Evolutionary conservation across 2,888 invertebrate species (phyloP), one percentile per base, ranked within the genome.

Genomic region (Drosophila formosana): DNA sequence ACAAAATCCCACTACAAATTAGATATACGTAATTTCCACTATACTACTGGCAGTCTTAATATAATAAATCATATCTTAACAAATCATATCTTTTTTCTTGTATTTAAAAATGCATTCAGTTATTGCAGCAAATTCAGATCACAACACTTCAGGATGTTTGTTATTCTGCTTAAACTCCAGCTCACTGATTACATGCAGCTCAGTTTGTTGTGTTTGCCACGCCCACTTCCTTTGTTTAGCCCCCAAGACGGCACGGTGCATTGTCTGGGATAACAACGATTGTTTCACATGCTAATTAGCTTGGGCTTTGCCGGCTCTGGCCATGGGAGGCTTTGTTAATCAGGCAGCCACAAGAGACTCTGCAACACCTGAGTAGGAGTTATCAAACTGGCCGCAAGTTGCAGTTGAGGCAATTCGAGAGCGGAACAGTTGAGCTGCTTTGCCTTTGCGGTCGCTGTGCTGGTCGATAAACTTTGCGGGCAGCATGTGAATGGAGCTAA

Each of bases 401-500:
- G 61, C 60, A 61, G 23, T 47, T 46, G 49, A 39, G 52, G 34
- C 34, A 30, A 41, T 0, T 9, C 11, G 3, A 11, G 7, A 11
- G 37, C 6, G 28, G 34, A 13, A 28, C 53, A 23, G 11, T 34
- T 50, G 34, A 4, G 2, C 7, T 23, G 41, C n/a, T 53, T 50
- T 52, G 43, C n/a, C 25, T 32, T 23, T 52, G 34, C 5, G 62
- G 60, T 56, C 28, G 49, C 57, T 18, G 34, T 62, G 26, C 18
- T 0, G 69, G 72, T 72, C 83, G 71, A 88, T 82, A 61, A 58
- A 76, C 57, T 52, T 62, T 69, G 88, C 43, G 80, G 77, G 34
- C 56, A 23, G 62, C 53, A 57, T 50, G 81, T 72, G 71, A 84
- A 83, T 81, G 81, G 66, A 80, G 67, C 88, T 84, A 87, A 83